Conservation (phyloP, 2,797 vertebrate genomes). For the Anguilla megastoma region DNA sequence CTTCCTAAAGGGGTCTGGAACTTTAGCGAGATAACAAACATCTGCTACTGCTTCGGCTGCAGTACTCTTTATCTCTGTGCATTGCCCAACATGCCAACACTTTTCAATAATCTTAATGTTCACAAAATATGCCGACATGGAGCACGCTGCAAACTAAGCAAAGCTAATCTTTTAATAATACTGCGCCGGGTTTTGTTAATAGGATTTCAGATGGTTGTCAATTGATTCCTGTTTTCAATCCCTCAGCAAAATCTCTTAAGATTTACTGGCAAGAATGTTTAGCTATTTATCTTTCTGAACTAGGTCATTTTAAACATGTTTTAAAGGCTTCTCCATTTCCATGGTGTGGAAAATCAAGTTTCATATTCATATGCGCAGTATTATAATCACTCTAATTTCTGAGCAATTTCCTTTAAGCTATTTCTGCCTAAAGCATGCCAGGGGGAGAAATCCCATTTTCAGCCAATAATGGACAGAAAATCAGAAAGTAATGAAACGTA, state of each 20-base stretch:
- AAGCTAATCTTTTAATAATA: constrained; percentile 9
- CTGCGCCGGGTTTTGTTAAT: neutral
- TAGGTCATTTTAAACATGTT: neutral
- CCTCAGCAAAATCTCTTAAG: neutral
- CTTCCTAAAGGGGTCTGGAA: neutral
- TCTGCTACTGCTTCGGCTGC: neutral
- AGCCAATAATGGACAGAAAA: neutral
- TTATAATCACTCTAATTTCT: neutral
- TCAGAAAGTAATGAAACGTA: neutral
- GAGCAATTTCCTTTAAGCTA: neutral
- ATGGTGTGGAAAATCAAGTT: neutral
- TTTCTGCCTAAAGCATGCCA: neutral
- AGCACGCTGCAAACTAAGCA: neutral
- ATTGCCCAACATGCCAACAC: neutral
- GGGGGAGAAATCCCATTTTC: neutral
- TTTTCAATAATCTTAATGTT: neutral
- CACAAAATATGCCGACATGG: neutral
- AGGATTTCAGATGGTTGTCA: constrained; percentile 4
- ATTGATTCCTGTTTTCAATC: neutral
- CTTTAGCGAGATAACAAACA: neutral
- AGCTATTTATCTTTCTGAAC: neutral
- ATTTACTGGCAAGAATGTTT: neutral
- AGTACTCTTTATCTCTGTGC: neutral
- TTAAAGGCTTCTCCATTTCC: neutral
- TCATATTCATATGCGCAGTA: neutral